Evolutionary conservation across 2,888 invertebrate species (phyloP).

Genomic region (Branchipolynoe longqiensis): DNA sequence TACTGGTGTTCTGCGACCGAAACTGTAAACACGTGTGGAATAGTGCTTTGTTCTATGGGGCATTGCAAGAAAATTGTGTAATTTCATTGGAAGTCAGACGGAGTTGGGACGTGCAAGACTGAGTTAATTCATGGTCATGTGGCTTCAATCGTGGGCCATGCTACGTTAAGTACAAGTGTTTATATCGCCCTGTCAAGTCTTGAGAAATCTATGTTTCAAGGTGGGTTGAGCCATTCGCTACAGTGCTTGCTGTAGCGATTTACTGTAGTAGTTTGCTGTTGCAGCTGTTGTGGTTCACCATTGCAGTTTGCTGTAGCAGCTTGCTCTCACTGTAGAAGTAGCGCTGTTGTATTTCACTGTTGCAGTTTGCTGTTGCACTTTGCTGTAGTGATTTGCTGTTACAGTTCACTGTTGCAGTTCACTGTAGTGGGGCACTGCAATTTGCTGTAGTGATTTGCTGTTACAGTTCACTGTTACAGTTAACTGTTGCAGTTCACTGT

Average conservation of each 20-base stretch:
- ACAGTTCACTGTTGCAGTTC: too few species aligned
- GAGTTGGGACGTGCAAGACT: slow-evolving; percentile 52
- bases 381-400: too few species aligned
- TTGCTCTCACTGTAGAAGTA: too few species aligned
- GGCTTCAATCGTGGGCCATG: slow-evolving; percentile 5
- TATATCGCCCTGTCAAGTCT: slow-evolving; percentile 22
- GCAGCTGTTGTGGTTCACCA: too few species aligned
- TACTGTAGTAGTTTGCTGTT: too few species aligned
- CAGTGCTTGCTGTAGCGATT: neutral
- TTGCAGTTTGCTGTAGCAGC: too few species aligned
- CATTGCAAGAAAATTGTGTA: neutral
- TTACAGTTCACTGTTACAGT: too few species aligned
- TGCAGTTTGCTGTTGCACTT: too few species aligned
- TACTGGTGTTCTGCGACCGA: slow-evolving; percentile 50
- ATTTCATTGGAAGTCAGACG: slow-evolving; percentile 32
- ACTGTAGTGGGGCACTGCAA: too few species aligned
- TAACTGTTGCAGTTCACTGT: too few species aligned
- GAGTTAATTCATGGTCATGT: slow-evolving; percentile 33
- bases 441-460: too few species aligned
- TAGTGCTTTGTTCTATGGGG: slow-evolving; percentile 29
- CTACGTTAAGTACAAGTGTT: slow-evolving; percentile 29
- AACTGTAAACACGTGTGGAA: slow-evolving; percentile 41
- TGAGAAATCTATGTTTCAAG: slow-evolving; percentile 16
- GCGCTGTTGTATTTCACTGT: too few species aligned
- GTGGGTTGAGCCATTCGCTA: slow-evolving; percentile 24